Conservation (phyloP, 2,888 invertebrate genomes). For the Hyppa rectilinea region DNA sequence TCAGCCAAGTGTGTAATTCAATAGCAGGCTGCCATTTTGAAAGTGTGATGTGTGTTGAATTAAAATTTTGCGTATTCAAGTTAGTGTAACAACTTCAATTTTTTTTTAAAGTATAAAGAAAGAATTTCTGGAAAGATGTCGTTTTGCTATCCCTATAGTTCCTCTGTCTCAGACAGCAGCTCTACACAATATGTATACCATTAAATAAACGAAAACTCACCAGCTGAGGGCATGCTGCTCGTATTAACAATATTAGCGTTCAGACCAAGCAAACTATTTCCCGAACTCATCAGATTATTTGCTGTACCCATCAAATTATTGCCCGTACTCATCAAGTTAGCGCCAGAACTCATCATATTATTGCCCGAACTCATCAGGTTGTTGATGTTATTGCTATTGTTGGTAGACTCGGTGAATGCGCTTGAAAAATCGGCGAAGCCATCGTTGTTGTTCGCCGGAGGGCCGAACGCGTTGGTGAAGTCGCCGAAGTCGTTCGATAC, state of each 20-base stretch:
- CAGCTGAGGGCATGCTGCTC: constrained; percentile 15
- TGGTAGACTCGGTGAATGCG: constrained; percentile 89
- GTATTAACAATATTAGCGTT: constrained; percentile 49
- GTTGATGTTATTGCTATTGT: constrained; percentile 38
- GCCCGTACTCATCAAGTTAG: constrained; percentile 24
- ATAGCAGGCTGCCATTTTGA: no score
- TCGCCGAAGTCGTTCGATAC: constrained; percentile 93
- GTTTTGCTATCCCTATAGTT: neutral
- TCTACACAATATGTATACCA: neutral
- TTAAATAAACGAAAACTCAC: constrained; percentile 18
- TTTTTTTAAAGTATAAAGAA: no score
- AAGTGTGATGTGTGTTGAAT: no score
- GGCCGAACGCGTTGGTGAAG: constrained; percentile 93
- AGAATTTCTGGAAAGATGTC: no score
- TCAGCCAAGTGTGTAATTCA: no score
- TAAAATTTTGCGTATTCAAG: no score
- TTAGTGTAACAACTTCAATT: no score
- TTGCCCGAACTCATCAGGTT: constrained; percentile 14
- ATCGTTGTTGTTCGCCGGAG: constrained; percentile 81
- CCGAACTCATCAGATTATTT: constrained; percentile 37
- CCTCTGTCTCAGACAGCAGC: neutral
- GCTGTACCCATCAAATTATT: constrained; percentile 37
- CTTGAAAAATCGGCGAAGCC: constrained; percentile 96
- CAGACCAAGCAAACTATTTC: constrained; percentile 63
- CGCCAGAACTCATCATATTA: constrained; percentile 18